These are phyloP conservation scores for Wasmannia auropunctata DNA, from an alignment of 1,140 invertebrate species.

Conservation along the genomic window DNA sequence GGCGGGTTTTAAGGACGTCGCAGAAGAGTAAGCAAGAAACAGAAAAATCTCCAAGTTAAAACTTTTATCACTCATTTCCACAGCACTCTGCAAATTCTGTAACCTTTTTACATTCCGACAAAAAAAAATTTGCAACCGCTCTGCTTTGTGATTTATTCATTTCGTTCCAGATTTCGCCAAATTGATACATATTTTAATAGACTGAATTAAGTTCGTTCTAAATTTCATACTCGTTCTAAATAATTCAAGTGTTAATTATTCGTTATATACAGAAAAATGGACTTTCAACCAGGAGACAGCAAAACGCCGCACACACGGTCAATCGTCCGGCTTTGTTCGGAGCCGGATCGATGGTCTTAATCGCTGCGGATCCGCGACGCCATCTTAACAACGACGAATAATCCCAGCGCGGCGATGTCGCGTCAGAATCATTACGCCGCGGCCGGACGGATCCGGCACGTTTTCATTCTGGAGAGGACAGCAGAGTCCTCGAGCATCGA, in stretches of 20 bases:
- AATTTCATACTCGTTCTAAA: too few species aligned
- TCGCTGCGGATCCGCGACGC: constrained; percentile 13
- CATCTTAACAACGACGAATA: constrained; percentile 41
- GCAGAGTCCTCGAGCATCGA: constrained; percentile 11
- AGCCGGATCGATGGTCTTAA: constrained; percentile 41
- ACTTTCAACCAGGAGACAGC: background rate
- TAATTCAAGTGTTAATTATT: too few species aligned
- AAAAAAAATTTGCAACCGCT: background rate
- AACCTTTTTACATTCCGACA: background rate
- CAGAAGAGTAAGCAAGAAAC: background rate
- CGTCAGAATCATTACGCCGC: constrained; percentile 37
- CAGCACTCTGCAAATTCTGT: background rate
- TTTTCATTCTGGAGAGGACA: constrained; percentile 47
- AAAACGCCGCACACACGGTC: background rate
- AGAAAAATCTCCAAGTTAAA: background rate
- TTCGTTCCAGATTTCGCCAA: background rate
- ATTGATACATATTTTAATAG: background rate
- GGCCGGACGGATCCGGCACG: constrained; percentile 23
- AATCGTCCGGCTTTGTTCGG: background rate
- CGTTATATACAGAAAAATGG: background rate
- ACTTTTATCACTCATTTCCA: constrained; percentile 5
- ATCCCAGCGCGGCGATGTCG: constrained; percentile 16
- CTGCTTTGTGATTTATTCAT: background rate
- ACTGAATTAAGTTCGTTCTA: too few species aligned
- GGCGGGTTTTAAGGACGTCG: background rate